phyloP scores from a whole-genome alignment of 2,113 vertebrate species.

The Muntiacus muntjak region DNA sequence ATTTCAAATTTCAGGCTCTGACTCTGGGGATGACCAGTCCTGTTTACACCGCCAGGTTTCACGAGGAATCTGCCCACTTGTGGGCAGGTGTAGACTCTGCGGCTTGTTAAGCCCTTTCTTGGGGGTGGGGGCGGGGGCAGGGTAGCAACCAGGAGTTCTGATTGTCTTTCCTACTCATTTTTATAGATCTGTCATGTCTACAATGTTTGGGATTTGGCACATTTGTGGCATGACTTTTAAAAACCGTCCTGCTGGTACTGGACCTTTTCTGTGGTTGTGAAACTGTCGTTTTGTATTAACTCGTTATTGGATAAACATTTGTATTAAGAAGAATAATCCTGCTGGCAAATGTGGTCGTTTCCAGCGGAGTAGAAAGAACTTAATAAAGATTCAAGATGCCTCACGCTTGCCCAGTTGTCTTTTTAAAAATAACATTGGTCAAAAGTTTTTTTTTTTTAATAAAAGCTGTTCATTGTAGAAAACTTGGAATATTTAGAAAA shows the following conservation, averaged over 20 bases:
- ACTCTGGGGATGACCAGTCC: background rate
- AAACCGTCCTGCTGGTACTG: constrained; percentile 50
- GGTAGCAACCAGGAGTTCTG: background rate
- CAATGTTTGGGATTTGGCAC: background rate
- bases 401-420: constrained; percentile 45
- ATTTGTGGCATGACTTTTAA: background rate
- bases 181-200: background rate
- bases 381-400: constrained; percentile 72
- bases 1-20: background rate
- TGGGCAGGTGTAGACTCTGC: background rate
- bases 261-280: constrained; percentile 56
- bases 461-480: background rate
- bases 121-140: background rate
- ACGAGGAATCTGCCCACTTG: accelerated
- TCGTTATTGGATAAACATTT: constrained; percentile 52
- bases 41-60: background rate
- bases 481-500: background rate
- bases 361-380: constrained; percentile 60
- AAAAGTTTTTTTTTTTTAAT: background rate
- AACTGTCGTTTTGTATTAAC: constrained; percentile 78
- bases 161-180: constrained; percentile 62
- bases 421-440: background rate
- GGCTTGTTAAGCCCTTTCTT: constrained; percentile 27
- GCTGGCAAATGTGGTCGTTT: constrained; percentile 43
- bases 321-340: constrained; percentile 58